Evolutionary conservation across 2,797 vertebrate species (phyloP), one percentile per base, ranked within the genome.

Genomic region (Nyctalus aviator): DNA sequence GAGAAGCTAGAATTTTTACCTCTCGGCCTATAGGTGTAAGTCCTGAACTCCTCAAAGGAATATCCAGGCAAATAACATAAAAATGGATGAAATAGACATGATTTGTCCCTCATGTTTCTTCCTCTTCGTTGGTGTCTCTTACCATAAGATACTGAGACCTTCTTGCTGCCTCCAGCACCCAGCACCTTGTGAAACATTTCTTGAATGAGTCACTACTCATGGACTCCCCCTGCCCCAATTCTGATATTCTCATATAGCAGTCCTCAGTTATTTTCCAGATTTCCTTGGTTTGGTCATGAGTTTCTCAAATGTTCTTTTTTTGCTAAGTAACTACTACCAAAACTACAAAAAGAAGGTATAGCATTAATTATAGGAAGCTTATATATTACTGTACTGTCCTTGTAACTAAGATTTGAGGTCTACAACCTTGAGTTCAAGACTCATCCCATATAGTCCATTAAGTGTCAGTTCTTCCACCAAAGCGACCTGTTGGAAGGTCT

Each of bases 1-100:
- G 10, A 92, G 37, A 89, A 91, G 71, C 30, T 91, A 78, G 46
- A 79, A 32, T 77, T 46, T 79, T 75, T 27, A 0, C 18, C 9
- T 25, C 46, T 13, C 57, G 6, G 13, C 25, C 37, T 50, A 4
- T 48, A 55, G 46, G 7, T 88, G 15, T 75, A 62, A 93, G 79
- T 92, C 44, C 84, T 90, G 59, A 94, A 85, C 85, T 73, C 59
- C 68, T 46, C 68, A 84, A 89, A 91, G 21, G 17, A 32, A 35
- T 14, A 72, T 66, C 21, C 23, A 86, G 15, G 8, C 44, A 30
- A 50, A 71, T 32, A 85, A 76, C 27, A 66, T 69, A 73, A 94
- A 83, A 94, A 83, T 6, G 35, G 50, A n/a, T 64, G 25, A 89
- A 94, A 72, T 12, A 72, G 27, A 37, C 6, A 53, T 64, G 59